phyloP scores from a whole-genome alignment of 2,888 invertebrate species.

The Chloroclysta siterata region DNA sequence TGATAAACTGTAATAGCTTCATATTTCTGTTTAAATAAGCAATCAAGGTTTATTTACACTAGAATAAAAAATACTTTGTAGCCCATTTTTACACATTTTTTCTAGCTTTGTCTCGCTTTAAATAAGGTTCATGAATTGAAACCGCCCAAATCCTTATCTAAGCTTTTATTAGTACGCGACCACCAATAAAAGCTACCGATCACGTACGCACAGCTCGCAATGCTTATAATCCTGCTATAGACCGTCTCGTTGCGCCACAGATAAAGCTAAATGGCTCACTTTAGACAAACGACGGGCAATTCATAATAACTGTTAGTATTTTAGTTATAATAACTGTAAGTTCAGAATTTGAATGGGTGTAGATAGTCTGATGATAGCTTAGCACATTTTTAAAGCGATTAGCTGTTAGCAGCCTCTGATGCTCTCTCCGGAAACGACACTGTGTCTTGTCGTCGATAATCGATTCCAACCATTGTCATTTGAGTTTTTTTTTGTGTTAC shows the following conservation, averaged over 20 bases:
- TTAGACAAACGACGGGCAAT: background rate
- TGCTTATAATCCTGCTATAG: constrained; percentile 47
- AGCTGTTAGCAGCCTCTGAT: no score
- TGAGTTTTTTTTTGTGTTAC: no score
- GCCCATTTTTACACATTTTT: background rate
- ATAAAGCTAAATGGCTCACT: constrained; percentile 12
- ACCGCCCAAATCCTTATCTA: constrained; percentile 44
- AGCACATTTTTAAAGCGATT: no score
- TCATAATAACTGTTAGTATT: background rate
- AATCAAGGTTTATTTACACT: no score
- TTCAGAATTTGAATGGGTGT: no score
- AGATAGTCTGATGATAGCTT: no score
- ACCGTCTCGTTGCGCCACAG: constrained; percentile 35
- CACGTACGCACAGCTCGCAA: constrained; percentile 53
- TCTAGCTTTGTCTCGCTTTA: constrained; percentile 16
- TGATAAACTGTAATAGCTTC: no score
- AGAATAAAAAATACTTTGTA: background rate
- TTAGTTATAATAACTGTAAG: background rate
- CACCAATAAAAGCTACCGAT: constrained; percentile 56
- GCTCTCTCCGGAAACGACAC: background rate
- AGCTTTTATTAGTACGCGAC: constrained; percentile 45
- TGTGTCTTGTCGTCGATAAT: background rate
- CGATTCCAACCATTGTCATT: no score
- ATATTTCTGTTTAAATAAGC: no score
- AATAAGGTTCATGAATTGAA: constrained; percentile 39